Base-by-base conservation (phyloP, 2,797 vertebrate genomes). In the Ciconia nigra region DNA sequence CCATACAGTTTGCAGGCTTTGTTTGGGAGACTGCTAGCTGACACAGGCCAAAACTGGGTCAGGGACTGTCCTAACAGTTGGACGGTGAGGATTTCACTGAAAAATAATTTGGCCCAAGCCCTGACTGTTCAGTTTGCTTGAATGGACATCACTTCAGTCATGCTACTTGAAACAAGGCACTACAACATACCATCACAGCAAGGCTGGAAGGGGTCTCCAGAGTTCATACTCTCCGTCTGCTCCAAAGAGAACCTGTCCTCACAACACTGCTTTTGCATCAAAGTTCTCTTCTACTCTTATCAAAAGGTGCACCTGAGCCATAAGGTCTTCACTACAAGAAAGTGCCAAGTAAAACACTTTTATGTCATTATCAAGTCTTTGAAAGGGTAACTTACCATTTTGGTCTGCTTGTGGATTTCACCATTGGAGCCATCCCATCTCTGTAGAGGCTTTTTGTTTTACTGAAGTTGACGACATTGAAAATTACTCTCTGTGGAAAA, bases 371-470 rank as follows among this genome's bases (percentile, higher is more conserved):
- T 35, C 6, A 78, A 61, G 20, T 24, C 21, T 90, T 57, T 54
- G 14, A 79, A 52, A 58, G 12, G 9, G 20, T 62, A 83, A 96
- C 98, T 98, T 97, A 99, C 99, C 99, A 99, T 98, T 99, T 99
- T 28, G 99, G 99, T 88, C 99, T 98, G 98, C 99, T 99, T 86
- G 99, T 99, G 41, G 99, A 99, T 98, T 99, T 99, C 96, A 99
- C 99, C 94, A 99, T 98, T 25, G 99, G 99, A 80, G 99, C 98
- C 99, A 99, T 99, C 67, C 99, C 99, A 97, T 99, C 99, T 98
- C 99, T 98, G 61, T 99, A 99, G 89, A 99, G 98, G 96, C 99
- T 99, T 98, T 99, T 99, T 86, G 99, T 99, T 98, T 99, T 99
- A 95, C 99, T 99, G 98, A 99, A 99, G 99, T 99, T 99, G 93